Conservation (phyloP, 2,113 vertebrate genomes). For the Vidua chalybeata region DNA sequence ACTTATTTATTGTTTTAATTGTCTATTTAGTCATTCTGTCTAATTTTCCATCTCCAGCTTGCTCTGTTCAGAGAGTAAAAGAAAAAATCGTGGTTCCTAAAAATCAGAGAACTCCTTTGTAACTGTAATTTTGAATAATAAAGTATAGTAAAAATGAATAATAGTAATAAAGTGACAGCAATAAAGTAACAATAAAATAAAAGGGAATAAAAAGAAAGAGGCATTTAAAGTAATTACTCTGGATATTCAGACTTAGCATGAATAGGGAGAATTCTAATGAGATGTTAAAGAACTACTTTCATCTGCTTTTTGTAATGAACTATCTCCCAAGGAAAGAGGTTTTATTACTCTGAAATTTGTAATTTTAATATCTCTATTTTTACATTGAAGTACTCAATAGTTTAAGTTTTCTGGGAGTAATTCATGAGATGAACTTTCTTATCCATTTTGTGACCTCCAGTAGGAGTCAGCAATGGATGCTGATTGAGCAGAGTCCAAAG, state of each 20-base stretch:
- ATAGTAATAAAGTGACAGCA: neutral
- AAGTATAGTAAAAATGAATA: neutral
- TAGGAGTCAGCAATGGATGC: neutral
- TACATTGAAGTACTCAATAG: neutral
- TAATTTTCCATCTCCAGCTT: neutral
- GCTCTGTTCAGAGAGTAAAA: neutral
- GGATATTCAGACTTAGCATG: neutral
- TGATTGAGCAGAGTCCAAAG: neutral
- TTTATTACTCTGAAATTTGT: neutral
- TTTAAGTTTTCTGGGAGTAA: neutral
- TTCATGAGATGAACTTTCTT: neutral
- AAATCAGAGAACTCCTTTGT: neutral
- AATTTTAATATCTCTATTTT: neutral
- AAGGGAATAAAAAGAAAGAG: neutral
- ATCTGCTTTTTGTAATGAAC: slow-evolving; percentile 3
- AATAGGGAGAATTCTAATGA: slow-evolving; percentile 23
- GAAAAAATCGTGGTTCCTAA: neutral
- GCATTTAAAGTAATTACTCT: slow-evolving; percentile 22
- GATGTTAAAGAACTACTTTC: neutral
- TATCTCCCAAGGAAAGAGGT: neutral
- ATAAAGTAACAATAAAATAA: slow-evolving; percentile 15
- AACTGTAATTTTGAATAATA: neutral
- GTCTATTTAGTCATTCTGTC: slow-evolving; percentile 10
- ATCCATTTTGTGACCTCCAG: neutral
- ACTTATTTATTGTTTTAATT: slow-evolving; percentile 33